phyloP scores from a whole-genome alignment of 2,113 vertebrate genomes.

The Felis catus region F.catus_Fca126_mat1.0 CM031423.1:86801501-86802000 shows the following conservation, averaged over 20 bases:
- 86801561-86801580: not conserved
- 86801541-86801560: not conserved
- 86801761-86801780: not conserved
- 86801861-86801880: not conserved
- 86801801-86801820: no score
- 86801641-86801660: not conserved
- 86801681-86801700: not conserved
- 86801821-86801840: no score
- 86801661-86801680: not conserved
- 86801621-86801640: not conserved
- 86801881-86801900: not conserved
- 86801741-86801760: not conserved
- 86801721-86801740: not conserved
- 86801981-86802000: not conserved
- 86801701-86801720: no score
- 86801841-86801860: not conserved
- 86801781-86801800: not conserved
- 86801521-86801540: not conserved
- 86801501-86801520: not conserved
- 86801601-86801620: not conserved
- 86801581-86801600: not conserved
- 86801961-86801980: not conserved
- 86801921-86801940: no score
- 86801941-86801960: not conserved
- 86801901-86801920: not conserved